A percentile compares a stretch with the other conserved stretches of the same genome.
phyloP scores from a whole-genome alignment of 2,888 invertebrate genomes.

The Clostera curtula region DNA sequence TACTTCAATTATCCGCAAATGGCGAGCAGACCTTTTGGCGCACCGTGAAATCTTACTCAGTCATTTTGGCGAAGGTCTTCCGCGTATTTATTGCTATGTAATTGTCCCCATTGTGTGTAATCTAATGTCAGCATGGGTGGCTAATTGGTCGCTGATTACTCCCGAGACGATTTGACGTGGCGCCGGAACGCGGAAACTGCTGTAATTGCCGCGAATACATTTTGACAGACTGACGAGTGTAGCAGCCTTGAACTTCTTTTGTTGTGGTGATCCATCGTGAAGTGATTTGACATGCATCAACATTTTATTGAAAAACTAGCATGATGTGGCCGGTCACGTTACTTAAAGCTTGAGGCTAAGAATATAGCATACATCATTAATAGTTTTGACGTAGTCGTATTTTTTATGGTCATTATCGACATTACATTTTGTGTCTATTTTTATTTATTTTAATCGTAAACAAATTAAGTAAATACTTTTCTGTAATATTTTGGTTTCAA shows the following conservation, averaged over 20 bases:
- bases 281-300: conserved; percentile 19
- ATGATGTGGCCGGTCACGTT: conserved; percentile 3
- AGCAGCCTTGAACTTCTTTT: conserved; percentile 45
- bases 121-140: conserved; percentile 54
- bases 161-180: conserved; percentile 38
- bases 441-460: too few relatives aligned
- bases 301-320: conserved; percentile 5
- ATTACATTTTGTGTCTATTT: too few relatives aligned
- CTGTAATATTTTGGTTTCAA: too few relatives aligned
- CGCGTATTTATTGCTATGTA: conserved; percentile 33
- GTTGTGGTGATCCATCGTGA: conserved; percentile 25
- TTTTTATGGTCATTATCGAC: too few relatives aligned
- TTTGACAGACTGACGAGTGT: conserved; percentile 30
- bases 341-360: background rate
- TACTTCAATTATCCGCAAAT: too few relatives aligned
- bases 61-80: conserved; percentile 29
- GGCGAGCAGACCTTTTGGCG: conserved; percentile 25
- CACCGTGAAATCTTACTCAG: conserved; percentile 25
- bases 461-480: too few relatives aligned
- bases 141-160: conserved; percentile 47
- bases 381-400: conserved; percentile 6
- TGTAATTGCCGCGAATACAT: conserved; percentile 35
- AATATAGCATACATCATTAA: conserved; percentile 2
- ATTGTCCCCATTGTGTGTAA: conserved; percentile 39
- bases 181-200: conserved; percentile 41